Conservation (phyloP, 2,113 vertebrate species). For the Chaetodon trifascialis region DNA sequence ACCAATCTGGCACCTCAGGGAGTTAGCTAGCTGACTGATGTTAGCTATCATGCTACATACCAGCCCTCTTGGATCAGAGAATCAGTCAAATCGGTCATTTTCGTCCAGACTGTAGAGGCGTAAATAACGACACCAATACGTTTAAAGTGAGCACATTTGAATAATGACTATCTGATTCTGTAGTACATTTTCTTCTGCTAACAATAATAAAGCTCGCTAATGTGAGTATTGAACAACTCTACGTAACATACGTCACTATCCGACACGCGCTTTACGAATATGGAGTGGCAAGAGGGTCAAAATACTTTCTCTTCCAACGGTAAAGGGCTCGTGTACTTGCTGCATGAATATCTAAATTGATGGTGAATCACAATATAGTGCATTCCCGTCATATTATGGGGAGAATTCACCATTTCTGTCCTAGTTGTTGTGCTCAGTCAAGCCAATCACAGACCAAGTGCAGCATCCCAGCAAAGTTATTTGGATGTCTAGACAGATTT, state of each 20-base stretch:
- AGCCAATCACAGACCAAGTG: neutral
- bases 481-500: neutral
- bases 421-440: neutral
- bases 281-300: constrained; percentile 51
- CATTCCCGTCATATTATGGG: too few species aligned
- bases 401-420: too few species aligned
- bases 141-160: constrained; percentile 11
- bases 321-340: too few species aligned
- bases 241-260: constrained; percentile 64
- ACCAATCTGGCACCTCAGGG: constrained; percentile 30
- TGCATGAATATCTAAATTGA: neutral
- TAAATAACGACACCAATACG: constrained; percentile 10
- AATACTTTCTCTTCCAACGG: neutral
- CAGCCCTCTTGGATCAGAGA: constrained; percentile 85
- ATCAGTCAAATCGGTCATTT: constrained; percentile 81
- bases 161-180: constrained; percentile 53
- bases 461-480: neutral
- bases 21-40: constrained; percentile 50
- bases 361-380: too few species aligned
- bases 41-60: constrained; percentile 79
- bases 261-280: constrained; percentile 35
- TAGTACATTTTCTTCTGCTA: constrained; percentile 48
- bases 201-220: constrained; percentile 60
- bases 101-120: constrained; percentile 46
- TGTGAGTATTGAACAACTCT: constrained; percentile 43